A percentile compares a stretch with the other conserved stretches of the same genome.
phyloP scores from a whole-genome alignment of 2,113 vertebrate species.

The Ciconia stormi region DNA sequence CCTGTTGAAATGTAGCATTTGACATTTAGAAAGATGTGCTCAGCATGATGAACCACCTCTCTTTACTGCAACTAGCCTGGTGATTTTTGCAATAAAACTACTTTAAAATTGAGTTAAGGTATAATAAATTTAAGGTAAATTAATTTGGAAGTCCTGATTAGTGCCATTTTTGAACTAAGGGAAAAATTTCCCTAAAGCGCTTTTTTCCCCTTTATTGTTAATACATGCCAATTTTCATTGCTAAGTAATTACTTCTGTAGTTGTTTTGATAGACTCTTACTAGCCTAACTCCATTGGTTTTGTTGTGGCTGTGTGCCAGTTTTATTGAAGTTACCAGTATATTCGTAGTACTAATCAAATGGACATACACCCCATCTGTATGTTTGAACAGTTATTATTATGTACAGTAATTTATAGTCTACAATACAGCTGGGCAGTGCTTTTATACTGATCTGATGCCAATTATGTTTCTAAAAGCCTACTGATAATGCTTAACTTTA shows the following conservation, averaged over 20 bases:
- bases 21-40: conserved; percentile 54
- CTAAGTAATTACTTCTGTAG: conserved; percentile 78
- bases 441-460: not conserved
- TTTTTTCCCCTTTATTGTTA: conserved; percentile 51
- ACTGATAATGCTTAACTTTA: not conserved
- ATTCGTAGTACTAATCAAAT: conserved; percentile 62
- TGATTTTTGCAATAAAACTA: conserved; percentile 48
- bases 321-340: conserved; percentile 66
- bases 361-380: conserved; percentile 68
- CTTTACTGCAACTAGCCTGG: conserved; percentile 10
- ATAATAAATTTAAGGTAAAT: conserved; percentile 47
- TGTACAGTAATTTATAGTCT: not conserved
- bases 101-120: conserved; percentile 20
- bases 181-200: conserved; percentile 12
- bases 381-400: not conserved
- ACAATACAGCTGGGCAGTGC: not conserved
- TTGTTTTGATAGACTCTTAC: conserved; percentile 79
- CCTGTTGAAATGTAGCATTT: conserved; percentile 60
- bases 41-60: conserved; percentile 43
- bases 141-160: conserved; percentile 36
- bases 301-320: conserved; percentile 75
- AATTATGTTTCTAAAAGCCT: not conserved
- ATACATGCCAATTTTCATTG: conserved; percentile 76
- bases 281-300: conserved; percentile 73
- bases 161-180: conserved; percentile 12